A percentile compares a stretch with the other conserved stretches of the same genome.
These are phyloP conservation scores for Sinocyclocheilus rhinocerous DNA, from an alignment of 2,113 vertebrate genomes.

Conservation along the genomic window DNA sequence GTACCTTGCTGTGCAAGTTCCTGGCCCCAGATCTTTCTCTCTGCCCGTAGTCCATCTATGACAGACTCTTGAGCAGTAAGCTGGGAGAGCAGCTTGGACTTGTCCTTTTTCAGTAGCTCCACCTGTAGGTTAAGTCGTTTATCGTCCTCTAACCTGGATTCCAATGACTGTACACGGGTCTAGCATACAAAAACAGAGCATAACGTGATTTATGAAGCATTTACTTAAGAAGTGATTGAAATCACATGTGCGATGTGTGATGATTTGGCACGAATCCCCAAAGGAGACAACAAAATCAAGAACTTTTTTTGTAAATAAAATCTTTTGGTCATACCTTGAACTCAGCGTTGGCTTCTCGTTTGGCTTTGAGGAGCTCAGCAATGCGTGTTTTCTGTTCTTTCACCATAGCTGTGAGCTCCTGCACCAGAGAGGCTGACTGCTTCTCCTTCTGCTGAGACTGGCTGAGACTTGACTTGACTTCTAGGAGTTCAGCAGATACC, in stretches of 20 bases:
- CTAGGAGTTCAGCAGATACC: too few species aligned
- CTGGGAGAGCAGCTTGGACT: slow-evolving; percentile 85
- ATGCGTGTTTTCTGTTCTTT: too few species aligned
- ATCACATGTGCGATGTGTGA: background rate
- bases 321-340: too few species aligned
- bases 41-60: slow-evolving; percentile 90
- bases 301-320: background rate
- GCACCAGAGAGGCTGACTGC: too few species aligned
- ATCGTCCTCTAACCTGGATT: slow-evolving; percentile 79
- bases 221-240: background rate
- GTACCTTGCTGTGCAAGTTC: slow-evolving; percentile 93
- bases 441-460: too few species aligned
- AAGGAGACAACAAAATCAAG: background rate
- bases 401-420: too few species aligned
- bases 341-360: too few species aligned
- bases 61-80: slow-evolving; percentile 92
- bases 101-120: slow-evolving; percentile 93
- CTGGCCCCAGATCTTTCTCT: slow-evolving; percentile 95
- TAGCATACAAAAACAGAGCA: slow-evolving; percentile 59
- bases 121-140: slow-evolving; percentile 83
- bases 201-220: slow-evolving; percentile 47
- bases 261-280: background rate
- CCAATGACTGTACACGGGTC: slow-evolving; percentile 81
- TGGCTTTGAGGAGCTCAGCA: too few species aligned
- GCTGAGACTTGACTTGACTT: too few species aligned